A percentile compares a stretch with the other conserved stretches of the same genome.
phyloP scores from a whole-genome alignment of 2,113 vertebrate species.

The Nothocercus julius region DNA sequence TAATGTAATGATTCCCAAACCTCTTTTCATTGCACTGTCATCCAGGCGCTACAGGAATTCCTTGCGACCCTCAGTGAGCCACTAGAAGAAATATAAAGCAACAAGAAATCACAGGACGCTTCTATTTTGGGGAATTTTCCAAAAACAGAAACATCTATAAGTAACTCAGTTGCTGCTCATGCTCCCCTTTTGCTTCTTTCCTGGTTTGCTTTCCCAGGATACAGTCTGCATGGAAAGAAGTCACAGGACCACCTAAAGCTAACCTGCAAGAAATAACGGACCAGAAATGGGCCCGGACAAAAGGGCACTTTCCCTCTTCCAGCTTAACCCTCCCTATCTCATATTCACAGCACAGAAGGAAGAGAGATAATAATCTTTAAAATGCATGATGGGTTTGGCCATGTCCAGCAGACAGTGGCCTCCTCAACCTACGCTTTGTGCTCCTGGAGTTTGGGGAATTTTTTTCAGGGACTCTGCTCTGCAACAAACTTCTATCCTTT shows the following conservation, averaged over 20 bases:
- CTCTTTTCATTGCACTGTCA: not conserved
- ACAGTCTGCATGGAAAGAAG: not conserved
- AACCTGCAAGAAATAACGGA: not conserved
- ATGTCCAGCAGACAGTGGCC: not conserved
- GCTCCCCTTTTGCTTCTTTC: not conserved
- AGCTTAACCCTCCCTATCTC: not conserved
- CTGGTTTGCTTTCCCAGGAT: not conserved
- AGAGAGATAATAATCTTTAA: not conserved
- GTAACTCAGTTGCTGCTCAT: not conserved
- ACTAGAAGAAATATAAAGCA: not conserved
- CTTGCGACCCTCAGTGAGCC: not conserved
- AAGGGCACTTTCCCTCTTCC: not conserved
- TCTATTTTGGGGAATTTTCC: not conserved
- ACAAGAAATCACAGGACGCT: not conserved
- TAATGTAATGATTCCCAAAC: conserved; percentile 40
- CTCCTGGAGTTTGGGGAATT: rapidly evolving
- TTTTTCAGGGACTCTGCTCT: not conserved
- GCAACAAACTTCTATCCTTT: not conserved
- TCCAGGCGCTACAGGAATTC: not conserved
- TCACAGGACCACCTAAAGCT: not conserved
- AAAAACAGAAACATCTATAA: not conserved
- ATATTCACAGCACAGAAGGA: not conserved
- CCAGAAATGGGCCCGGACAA: not conserved
- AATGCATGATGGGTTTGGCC: not conserved
- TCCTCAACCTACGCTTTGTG: not conserved